Evolutionary conservation across 1,140 invertebrate genomes (phyloP), one percentile per base, ranked within the genome.

Genomic region (Druon quercuslanigerum): DNA sequence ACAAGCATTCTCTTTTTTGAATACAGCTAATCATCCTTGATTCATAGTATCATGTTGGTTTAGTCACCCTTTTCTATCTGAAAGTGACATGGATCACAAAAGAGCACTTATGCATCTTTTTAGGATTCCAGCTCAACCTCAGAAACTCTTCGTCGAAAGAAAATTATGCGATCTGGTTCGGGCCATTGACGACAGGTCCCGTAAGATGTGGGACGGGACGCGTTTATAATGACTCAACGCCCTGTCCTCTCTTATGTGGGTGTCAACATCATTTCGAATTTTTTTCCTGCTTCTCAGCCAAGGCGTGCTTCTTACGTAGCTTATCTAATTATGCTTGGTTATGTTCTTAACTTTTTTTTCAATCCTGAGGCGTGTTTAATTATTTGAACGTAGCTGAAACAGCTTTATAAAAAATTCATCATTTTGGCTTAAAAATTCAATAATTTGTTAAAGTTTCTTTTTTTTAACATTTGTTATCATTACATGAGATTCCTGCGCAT

Each of bases 141-240:
- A 33, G 57, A 6, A 60, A 60, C 57, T 60, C 20, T 20, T 46
- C 12, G 56, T 60, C 19, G 19, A 60, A 60, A 20, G 57, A 40
- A 60, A 60, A 60, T 60, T 60, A 60, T 60, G 20, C 57, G 57
- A 60, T 60, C 57, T 60, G 11, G 57, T 60, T 60, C 20, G 57
- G 57, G 12, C 25, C 57, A 33, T 60, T 20, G 57, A 60, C 20
- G 57, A 60, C 56, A 60, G 56, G 56, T 60, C 20, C 56, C 14
- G 19, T 60, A 60, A 25, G 56, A 60, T 60, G 56, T 60, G 56
- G 56, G 56, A 60, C 56, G 56, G 56, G 56, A 60, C 56, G 56
- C 56, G 9, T 60, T 60, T 60, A 60, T 60, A 60, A 60, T 60
- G 17, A 60, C 20, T 60, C 56, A 25, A 9, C 20, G 19, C 25